Evolutionary conservation across 2,888 invertebrate species (phyloP), one percentile per base, ranked within the genome.

Genomic region (Andrena haemorrhoa): DNA sequence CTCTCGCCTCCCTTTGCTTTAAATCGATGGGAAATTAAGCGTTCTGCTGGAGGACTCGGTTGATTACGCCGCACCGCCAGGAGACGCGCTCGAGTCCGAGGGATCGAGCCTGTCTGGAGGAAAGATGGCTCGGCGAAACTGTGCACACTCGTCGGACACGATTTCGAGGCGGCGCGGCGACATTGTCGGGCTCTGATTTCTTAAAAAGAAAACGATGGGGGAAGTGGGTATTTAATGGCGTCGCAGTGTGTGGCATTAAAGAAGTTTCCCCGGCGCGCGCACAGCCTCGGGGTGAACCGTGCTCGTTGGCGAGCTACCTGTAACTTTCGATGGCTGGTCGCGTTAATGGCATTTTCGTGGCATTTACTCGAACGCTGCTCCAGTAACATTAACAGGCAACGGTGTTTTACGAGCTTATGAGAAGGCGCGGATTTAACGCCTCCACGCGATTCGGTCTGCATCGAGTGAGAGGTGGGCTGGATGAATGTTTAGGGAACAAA

Each of bases 341-440:
- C 74, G 76, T 77, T 86, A 88, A 88, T 80, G 82, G 75, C 86
- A 85, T 88, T 88, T 87, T 76, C 78, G 72, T 77, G 86, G 70
- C 85, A 83, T 88, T 88, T 88, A 77, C 58, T 20, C 65, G 65
- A 73, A 83, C 76, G 49, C 65, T 61, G 58, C 53, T 70, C 77
- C 31, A 29, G 77, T 56, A 66, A 79, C 78, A 72, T 78, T 75
- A 31, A 26, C 76, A 7, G 20, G 35, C 31, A 31, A 41, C 53
- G 26, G 56, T 71, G 61, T 65, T 86, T 79, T 75, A 75, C 49
- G 63, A 71, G 61, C 76, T 65, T 61, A 47, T 20, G 29, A 49
- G 64, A 51, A 41, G 51, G 8, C 47, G 33, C n/a, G 31, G 74
- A 82, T 78, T 79, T 63, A 75, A 76, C 73, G 77, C 35, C 23